Percentiles rank a stretch among this genome's conserved stretches.
Evolutionary conservation across 2,888 invertebrate genomes (phyloP).

Genomic region (Prosapia bicincta): DNA sequence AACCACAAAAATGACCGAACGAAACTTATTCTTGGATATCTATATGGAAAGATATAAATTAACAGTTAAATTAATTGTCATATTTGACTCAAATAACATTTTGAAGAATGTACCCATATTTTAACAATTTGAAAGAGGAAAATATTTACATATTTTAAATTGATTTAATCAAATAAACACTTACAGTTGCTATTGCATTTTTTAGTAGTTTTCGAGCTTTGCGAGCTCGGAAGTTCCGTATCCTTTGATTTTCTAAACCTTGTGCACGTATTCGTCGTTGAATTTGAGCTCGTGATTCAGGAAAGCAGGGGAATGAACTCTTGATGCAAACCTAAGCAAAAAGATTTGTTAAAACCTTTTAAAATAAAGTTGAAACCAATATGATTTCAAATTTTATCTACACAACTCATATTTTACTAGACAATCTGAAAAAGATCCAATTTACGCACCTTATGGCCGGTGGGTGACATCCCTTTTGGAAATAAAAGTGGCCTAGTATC

Average conservation of each 20-base stretch:
- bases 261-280: conserved; percentile 39
- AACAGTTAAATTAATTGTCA: too few species aligned
- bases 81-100: background rate
- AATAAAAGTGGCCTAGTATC: conserved; percentile 37
- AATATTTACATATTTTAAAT: conserved; percentile 38
- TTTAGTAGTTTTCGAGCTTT: conserved; percentile 49
- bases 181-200: conserved; percentile 47
- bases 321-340: conserved; percentile 41
- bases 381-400: too few species aligned
- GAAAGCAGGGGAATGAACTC: conserved; percentile 40
- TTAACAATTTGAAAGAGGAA: too few species aligned
- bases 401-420: too few species aligned
- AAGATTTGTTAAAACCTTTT: too few species aligned
- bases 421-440: too few species aligned
- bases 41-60: too few species aligned
- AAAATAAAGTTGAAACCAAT: too few species aligned
- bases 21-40: too few species aligned
- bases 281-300: conserved; percentile 39
- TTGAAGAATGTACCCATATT: background rate
- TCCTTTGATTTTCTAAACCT: conserved; percentile 34
- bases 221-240: conserved; percentile 33
- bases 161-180: background rate
- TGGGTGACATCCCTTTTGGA: conserved; percentile 39
- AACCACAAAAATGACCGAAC: too few species aligned
- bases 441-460: conserved; percentile 39